phyloP scores from a whole-genome alignment of 2,797 vertebrate species.

The Poecilia velifera region DNA sequence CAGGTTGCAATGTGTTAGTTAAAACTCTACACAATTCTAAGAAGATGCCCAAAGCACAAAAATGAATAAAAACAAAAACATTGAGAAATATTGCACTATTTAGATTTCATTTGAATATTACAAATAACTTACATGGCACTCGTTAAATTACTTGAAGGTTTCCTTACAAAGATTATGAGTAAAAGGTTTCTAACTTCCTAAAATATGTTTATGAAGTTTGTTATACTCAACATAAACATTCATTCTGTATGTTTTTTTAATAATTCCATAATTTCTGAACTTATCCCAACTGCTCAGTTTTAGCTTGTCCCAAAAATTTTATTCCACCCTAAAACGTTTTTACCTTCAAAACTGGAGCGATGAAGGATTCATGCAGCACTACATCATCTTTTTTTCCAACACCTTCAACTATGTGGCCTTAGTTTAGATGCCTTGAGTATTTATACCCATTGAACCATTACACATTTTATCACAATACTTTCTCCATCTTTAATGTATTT shows the following conservation, averaged over 20 bases:
- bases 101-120: background rate
- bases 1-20: conserved; percentile 30
- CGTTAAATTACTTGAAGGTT: background rate
- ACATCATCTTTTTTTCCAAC: background rate
- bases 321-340: background rate
- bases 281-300: background rate
- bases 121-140: background rate
- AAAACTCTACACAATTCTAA: conserved; percentile 35
- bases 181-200: background rate
- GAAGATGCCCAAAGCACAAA: conserved; percentile 8
- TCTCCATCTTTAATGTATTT: background rate
- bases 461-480: background rate
- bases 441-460: background rate
- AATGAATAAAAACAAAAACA: background rate
- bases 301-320: background rate
- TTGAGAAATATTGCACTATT: background rate
- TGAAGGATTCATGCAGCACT: background rate
- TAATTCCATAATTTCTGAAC: background rate
- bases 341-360: background rate
- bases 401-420: background rate
- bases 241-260: background rate
- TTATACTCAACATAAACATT: background rate
- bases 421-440: background rate
- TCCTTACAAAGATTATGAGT: background rate
- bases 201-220: background rate